These are phyloP conservation scores for Conopomorpha cramerella DNA, from an alignment of 1,140 invertebrate genomes.

Conservation along the genomic window DNA sequence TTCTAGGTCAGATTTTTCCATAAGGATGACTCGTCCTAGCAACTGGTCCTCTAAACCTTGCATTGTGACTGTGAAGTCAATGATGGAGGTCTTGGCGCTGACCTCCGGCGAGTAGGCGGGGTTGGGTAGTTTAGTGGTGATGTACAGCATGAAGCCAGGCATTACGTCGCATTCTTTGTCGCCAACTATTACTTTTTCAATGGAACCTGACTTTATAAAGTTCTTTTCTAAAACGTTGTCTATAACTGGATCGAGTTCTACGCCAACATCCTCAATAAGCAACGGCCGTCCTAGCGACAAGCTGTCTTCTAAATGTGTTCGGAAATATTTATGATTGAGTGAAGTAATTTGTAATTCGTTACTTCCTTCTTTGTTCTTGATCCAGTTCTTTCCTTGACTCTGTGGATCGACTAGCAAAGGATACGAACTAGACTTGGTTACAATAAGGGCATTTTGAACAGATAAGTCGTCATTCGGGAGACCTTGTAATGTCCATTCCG, in stretches of 20 bases:
- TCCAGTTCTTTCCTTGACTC: conserved; percentile 97
- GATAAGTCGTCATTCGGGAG: conserved; percentile 95
- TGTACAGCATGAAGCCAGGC: conserved; percentile 94
- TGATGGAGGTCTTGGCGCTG: conserved; percentile 94
- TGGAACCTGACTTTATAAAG: conserved; percentile 95
- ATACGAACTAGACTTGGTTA: conserved; percentile 93
- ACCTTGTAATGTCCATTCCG: conserved; percentile 95
- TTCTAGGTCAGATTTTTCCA: conserved; percentile 95
- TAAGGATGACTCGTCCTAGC: conserved; percentile 89
- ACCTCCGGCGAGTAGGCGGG: conserved; percentile 96
- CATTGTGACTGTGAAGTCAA: conserved; percentile 97
- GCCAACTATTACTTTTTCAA: conserved; percentile 92
- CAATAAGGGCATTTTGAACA: conserved; percentile 94
- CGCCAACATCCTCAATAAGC: conserved; percentile 91
- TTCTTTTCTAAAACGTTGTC: conserved; percentile 97
- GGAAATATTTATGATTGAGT: conserved; percentile 95
- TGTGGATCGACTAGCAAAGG: conserved; percentile 94
- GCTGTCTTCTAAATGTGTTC: conserved; percentile 93
- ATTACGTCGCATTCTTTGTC: conserved; percentile 97
- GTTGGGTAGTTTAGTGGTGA: conserved; percentile 95
- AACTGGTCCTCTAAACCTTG: conserved; percentile 95
- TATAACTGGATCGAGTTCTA: conserved; percentile 93
- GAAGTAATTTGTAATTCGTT: conserved; percentile 95
- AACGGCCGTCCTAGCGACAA: conserved; percentile 89
- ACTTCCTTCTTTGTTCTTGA: conserved; percentile 89